Evolutionary conservation across 2,113 vertebrate species (phyloP).

Genomic region (Condylura cristata): DNA sequence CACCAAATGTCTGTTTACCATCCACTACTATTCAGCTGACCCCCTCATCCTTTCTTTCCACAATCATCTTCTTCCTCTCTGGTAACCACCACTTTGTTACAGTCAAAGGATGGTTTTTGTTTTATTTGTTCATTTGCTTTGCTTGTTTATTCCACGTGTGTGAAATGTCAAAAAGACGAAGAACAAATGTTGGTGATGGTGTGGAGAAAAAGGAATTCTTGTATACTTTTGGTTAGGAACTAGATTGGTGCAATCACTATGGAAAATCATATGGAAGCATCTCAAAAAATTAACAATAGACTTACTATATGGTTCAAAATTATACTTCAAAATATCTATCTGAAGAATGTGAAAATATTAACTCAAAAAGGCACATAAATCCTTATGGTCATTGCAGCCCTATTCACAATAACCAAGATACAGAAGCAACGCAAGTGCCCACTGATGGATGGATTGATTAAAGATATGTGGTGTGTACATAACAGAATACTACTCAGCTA

Average conservation of each 20-base stretch:
- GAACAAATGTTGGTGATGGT: neutral
- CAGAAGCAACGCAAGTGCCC: neutral
- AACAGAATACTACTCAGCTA: too few species aligned
- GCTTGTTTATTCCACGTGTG: neutral
- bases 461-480: neutral
- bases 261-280: neutral
- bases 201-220: neutral
- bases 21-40: neutral
- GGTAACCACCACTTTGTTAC: neutral
- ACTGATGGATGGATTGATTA: neutral
- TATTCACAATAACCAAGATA: neutral
- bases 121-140: neutral
- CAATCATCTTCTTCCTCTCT: neutral
- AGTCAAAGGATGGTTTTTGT: neutral
- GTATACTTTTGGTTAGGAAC: neutral
- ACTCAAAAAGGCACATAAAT: neutral
- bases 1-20: neutral
- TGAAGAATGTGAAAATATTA: neutral
- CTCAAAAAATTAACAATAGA: neutral
- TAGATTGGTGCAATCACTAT: neutral
- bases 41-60: neutral
- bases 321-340: neutral
- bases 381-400: neutral
- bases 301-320: neutral
- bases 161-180: neutral